phyloP scores from a whole-genome alignment of 2,888 invertebrate species.

The Erebia ligea region DNA sequence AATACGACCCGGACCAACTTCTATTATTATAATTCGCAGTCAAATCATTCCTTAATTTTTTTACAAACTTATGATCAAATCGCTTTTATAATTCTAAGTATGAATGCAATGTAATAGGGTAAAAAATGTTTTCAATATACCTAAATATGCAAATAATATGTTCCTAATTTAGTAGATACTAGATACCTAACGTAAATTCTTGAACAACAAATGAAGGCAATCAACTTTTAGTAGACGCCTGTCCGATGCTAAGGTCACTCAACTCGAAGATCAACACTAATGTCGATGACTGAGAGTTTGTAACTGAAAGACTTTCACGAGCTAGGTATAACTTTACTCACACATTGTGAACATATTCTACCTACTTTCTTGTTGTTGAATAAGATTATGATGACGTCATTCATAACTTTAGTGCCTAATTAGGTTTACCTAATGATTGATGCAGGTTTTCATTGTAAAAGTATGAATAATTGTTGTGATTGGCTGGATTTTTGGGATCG shows the following conservation, averaged over 20 bases:
- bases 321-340: constrained; percentile 30
- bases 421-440: too few species aligned
- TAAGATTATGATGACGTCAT: constrained; percentile 26
- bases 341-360: constrained; percentile 13
- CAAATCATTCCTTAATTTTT: constrained; percentile 30
- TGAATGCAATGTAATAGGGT: too few species aligned
- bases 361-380: constrained; percentile 33
- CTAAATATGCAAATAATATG: too few species aligned
- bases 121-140: too few species aligned
- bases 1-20: constrained; percentile 57
- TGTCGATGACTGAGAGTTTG: constrained; percentile 51
- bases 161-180: neutral
- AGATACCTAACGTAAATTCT: constrained; percentile 37
- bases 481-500: too few species aligned
- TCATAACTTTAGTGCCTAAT: neutral
- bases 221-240: constrained; percentile 50
- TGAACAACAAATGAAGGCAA: constrained; percentile 49
- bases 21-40: constrained; percentile 39
- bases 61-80: neutral
- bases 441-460: too few species aligned
- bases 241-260: constrained; percentile 54
- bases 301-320: constrained; percentile 52
- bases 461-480: too few species aligned
- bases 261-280: constrained; percentile 54
- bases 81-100: neutral